Conservation (phyloP, 2,888 invertebrate species). For the Ectobius pallidus region DNA sequence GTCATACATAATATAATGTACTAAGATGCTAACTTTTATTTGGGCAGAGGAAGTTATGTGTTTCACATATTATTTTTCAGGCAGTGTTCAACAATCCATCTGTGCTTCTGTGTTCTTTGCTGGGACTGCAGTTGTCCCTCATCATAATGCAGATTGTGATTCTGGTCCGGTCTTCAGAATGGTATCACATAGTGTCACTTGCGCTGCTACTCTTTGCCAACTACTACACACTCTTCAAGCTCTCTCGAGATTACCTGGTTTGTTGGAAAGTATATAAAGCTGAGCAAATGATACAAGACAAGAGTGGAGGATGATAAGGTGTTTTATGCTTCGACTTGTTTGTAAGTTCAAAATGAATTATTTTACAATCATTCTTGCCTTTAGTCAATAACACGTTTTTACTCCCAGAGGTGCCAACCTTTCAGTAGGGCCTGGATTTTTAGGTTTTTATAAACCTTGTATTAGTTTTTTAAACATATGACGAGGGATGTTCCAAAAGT, state of each 20-base stretch:
- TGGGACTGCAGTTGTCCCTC: constrained; percentile 72
- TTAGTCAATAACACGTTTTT: too few species aligned
- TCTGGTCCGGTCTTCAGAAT: constrained; percentile 79
- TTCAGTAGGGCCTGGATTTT: too few species aligned
- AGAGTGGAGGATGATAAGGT: constrained; percentile 47
- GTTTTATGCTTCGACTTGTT: too few species aligned
- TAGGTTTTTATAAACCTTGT: too few species aligned
- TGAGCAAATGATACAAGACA: constrained; percentile 72
- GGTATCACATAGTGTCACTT: constrained; percentile 90
- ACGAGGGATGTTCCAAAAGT: too few species aligned
- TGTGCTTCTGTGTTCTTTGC: constrained; percentile 71
- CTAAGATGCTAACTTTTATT: too few species aligned
- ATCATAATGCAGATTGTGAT: constrained; percentile 80
- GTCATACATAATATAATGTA: too few species aligned
- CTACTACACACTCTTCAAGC: constrained; percentile 89
- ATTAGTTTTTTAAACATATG: too few species aligned
- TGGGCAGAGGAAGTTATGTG: too few species aligned
- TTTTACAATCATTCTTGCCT: too few species aligned
- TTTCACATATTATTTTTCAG: constrained; percentile 64
- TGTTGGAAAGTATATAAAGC: constrained; percentile 82
- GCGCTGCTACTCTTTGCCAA: constrained; percentile 87
- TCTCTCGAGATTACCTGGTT: constrained; percentile 84
- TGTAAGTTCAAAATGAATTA: too few species aligned
- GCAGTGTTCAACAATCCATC: constrained; percentile 87
- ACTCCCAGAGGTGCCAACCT: too few species aligned